These are phyloP conservation scores for Rhegmatorhina hoffmannsi DNA, from an alignment of 2,113 vertebrate species.

Conservation along the genomic window DNA sequence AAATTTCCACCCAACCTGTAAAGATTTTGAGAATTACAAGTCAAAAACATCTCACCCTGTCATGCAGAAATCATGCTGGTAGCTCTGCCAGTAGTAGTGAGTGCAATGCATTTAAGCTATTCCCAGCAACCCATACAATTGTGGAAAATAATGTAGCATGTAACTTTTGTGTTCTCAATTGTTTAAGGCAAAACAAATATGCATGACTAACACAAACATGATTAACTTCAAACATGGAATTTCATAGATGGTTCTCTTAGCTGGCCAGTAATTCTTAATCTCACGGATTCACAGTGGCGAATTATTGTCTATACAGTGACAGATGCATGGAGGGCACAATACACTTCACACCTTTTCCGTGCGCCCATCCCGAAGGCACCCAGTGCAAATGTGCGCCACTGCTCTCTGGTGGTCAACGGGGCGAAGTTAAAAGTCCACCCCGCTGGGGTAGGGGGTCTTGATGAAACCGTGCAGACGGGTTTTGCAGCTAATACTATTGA, in stretches of 20 bases:
- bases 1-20: background rate
- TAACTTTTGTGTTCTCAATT: background rate
- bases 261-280: background rate
- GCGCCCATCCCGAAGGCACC: background rate
- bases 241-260: background rate
- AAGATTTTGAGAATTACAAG: background rate
- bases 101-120: background rate
- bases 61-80: background rate
- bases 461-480: background rate
- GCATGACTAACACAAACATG: background rate
- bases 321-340: background rate
- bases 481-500: background rate
- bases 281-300: background rate
- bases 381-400: constrained; percentile 6
- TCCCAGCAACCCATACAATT: background rate
- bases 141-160: background rate
- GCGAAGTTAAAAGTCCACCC: background rate
- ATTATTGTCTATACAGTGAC: background rate
- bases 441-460: background rate
- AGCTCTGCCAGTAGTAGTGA: background rate
- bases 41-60: background rate
- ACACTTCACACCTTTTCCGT: background rate
- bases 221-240: background rate
- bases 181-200: background rate
- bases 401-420: constrained; percentile 17